Evolutionary conservation across 2,113 vertebrate genomes (phyloP).

Genomic region (Pterocles orientalis): DNA sequence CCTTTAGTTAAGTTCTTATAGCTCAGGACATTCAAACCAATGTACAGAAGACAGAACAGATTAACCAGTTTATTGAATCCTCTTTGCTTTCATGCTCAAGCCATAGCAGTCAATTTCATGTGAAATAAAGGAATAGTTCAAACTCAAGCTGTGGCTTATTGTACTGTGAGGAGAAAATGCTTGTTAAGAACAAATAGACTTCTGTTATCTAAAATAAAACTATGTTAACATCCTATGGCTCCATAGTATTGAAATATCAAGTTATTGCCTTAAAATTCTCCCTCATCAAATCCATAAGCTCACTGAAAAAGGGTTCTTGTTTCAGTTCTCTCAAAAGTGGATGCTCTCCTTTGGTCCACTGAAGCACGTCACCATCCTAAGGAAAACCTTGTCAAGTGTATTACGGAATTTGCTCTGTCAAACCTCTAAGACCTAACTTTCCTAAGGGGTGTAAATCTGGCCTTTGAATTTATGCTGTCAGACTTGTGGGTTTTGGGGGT

Average conservation of each 20-base stretch:
- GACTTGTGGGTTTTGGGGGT: neutral
- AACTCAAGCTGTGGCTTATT: neutral
- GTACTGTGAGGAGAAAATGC: neutral
- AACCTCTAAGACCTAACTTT: neutral
- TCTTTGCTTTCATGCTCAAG: neutral
- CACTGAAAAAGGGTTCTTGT: neutral
- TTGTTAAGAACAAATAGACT: neutral
- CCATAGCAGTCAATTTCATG: neutral
- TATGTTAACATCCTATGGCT: neutral
- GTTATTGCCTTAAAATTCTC: neutral
- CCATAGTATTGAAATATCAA: neutral
- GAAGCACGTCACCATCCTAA: neutral
- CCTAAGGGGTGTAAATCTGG: neutral
- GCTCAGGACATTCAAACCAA: neutral
- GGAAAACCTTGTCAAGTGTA: neutral
- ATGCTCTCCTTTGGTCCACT: neutral
- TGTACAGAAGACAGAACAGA: neutral
- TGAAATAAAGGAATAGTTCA: neutral
- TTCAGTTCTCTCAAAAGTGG: neutral
- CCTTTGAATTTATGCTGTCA: neutral
- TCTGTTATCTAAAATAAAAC: neutral
- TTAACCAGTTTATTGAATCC: neutral
- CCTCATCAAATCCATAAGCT: neutral
- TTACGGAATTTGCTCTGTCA: neutral
- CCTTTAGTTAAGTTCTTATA: neutral